Conservation (phyloP, 2,888 invertebrate genomes). For the Phaonia tiefii region DNA sequence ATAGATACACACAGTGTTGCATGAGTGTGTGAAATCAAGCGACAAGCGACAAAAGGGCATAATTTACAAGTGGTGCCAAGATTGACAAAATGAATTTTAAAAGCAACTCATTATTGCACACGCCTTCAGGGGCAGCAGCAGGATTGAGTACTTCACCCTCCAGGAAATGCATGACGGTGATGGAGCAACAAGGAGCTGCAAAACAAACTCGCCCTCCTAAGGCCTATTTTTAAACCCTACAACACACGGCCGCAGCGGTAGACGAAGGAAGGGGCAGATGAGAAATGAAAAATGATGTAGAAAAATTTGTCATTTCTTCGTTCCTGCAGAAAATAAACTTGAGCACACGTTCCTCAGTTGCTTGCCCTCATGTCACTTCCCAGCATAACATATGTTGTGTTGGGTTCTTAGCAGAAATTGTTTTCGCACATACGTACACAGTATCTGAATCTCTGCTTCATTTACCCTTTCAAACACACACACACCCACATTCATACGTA, state of each 20-base stretch:
- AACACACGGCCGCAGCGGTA: neutral
- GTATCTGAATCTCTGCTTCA: slow-evolving; percentile 42
- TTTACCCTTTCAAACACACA: slow-evolving; percentile 28
- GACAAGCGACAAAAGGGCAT: slow-evolving; percentile 55
- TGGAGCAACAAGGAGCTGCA: neutral
- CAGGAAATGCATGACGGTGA: slow-evolving; percentile 25
- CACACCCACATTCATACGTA: neutral
- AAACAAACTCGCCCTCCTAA: neutral
- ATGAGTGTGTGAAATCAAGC: neutral
- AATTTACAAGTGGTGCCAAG: slow-evolving; percentile 65
- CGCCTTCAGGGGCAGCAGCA: slow-evolving; percentile 42
- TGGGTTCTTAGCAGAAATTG: slow-evolving; percentile 41
- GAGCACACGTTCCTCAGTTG: slow-evolving; percentile 10
- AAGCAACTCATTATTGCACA: slow-evolving; percentile 64
- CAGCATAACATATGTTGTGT: slow-evolving; percentile 28
- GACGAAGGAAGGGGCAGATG: slow-evolving; percentile 16
- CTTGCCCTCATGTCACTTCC: neutral
- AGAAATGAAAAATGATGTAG: slow-evolving; percentile 50
- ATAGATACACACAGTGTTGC: slow-evolving; percentile 55
- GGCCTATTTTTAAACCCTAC: slow-evolving; percentile 62
- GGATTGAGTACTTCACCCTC: slow-evolving; percentile 47
- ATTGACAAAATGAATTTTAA: slow-evolving; percentile 67
- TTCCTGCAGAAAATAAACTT: slow-evolving; percentile 12
- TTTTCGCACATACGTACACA: slow-evolving; percentile 45
- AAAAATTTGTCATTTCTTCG: slow-evolving; percentile 56